phyloP scores from a whole-genome alignment of 2,797 vertebrate species.

The Tokudaia muenninki region DNA sequence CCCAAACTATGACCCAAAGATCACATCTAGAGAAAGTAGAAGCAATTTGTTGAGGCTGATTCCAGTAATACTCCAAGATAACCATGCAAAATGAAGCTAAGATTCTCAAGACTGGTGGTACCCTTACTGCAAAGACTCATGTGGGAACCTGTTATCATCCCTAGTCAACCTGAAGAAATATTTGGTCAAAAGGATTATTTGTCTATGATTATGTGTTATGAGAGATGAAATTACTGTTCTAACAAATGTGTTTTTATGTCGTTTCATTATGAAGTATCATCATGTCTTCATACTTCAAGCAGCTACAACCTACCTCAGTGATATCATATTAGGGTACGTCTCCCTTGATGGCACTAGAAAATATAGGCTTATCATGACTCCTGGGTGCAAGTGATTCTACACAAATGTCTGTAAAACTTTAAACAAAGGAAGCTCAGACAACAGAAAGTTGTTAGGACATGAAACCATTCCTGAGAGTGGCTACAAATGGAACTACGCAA shows the following conservation, averaged over 20 bases:
- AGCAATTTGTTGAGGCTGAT: background rate
- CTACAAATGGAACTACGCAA: background rate
- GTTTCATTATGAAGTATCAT: background rate
- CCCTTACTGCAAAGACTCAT: no score
- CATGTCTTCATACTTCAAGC: background rate
- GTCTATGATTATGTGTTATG: no score
- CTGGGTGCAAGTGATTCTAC: background rate
- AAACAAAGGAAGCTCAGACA: background rate
- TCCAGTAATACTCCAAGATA: no score
- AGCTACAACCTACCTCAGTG: background rate
- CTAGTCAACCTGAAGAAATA: background rate
- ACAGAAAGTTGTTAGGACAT: background rate
- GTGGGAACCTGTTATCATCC: no score
- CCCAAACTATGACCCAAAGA: background rate
- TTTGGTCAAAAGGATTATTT: no score
- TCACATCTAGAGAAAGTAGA: background rate
- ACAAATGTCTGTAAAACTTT: rapidly evolving
- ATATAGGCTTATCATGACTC: background rate
- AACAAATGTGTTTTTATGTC: background rate
- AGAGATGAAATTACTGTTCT: background rate
- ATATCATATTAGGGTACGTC: background rate
- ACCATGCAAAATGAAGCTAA: no score
- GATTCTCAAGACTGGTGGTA: no score
- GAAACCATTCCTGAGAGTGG: background rate
- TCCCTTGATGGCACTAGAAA: rapidly evolving